Percentiles rank a stretch among this genome's conserved stretches.
Conservation (phyloP, 2,113 vertebrate species). For the Zosterops japonicus region DNA sequence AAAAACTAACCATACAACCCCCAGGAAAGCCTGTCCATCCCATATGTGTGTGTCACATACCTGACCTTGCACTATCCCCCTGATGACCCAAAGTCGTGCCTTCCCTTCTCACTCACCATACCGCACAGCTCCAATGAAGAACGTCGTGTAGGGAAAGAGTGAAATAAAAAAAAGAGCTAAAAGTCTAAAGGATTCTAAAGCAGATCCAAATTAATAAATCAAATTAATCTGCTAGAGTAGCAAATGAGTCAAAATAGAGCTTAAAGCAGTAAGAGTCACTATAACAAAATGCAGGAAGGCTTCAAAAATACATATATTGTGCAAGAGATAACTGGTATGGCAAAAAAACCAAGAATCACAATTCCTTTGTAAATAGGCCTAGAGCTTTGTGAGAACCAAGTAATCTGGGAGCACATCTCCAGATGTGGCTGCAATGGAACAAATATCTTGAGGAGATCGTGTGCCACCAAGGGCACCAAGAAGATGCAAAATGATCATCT, state of each 20-base stretch:
- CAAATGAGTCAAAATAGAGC: background rate
- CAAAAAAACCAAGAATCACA: background rate
- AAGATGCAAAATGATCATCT: background rate
- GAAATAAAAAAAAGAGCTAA: background rate
- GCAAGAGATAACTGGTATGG: background rate
- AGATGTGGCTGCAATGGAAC: background rate
- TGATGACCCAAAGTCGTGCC: rapidly evolving
- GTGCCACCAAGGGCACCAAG: background rate
- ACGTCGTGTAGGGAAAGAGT: too few relatives aligned
- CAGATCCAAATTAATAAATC: background rate
- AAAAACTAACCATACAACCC: background rate
- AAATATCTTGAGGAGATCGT: background rate
- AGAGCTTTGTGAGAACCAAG: background rate
- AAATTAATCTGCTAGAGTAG: background rate
- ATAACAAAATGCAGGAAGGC: rapidly evolving
- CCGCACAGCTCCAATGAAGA: background rate
- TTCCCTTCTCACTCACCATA: background rate
- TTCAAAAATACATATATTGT: rapidly evolving
- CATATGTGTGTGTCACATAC: rapidly evolving
- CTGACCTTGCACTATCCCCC: rapidly evolving
- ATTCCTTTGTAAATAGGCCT: background rate
- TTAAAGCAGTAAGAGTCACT: background rate
- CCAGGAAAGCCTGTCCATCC: background rate
- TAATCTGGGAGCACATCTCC: too few relatives aligned
- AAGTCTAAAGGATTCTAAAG: background rate